Percentiles rank a stretch among this genome's conserved stretches.
phyloP scores from a whole-genome alignment of 2,888 invertebrate species.

The Automeris io region DNA sequence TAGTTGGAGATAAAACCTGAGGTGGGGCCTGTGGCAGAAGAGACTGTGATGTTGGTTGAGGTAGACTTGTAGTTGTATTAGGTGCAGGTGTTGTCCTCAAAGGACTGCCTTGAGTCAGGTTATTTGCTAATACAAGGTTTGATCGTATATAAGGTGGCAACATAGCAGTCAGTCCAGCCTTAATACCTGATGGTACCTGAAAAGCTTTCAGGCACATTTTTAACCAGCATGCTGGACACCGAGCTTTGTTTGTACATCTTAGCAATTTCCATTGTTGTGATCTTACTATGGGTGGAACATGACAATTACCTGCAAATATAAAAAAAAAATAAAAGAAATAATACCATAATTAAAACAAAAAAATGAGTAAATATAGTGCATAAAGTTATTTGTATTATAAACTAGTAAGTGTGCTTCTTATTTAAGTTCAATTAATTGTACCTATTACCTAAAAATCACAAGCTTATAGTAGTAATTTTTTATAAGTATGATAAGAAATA shows the following conservation, averaged over 20 bases:
- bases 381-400: too few relatives aligned
- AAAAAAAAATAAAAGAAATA: slow-evolving; percentile 2
- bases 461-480: too few relatives aligned
- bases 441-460: too few relatives aligned
- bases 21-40: neutral
- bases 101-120: slow-evolving; percentile 48
- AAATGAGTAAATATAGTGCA: neutral
- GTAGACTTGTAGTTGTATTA: slow-evolving; percentile 12
- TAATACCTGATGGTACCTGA: slow-evolving; percentile 83
- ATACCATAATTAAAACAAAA: neutral
- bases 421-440: too few relatives aligned
- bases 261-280: slow-evolving; percentile 83
- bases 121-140: slow-evolving; percentile 36
- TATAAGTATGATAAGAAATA: slow-evolving; percentile 1
- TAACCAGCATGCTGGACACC: slow-evolving; percentile 92
- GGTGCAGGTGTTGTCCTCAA: slow-evolving; percentile 35
- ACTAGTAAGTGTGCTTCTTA: too few relatives aligned
- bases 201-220: slow-evolving; percentile 89
- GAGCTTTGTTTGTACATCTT: slow-evolving; percentile 82
- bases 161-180: slow-evolving; percentile 81
- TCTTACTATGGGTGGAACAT: slow-evolving; percentile 82
- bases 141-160: slow-evolving; percentile 81
- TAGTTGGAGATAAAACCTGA: neutral
- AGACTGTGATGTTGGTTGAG: too few relatives aligned
- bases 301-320: slow-evolving; percentile 78